These are phyloP conservation scores for Turnix velox DNA, from an alignment of 2,113 vertebrate species.

Conservation along the genomic window DNA sequence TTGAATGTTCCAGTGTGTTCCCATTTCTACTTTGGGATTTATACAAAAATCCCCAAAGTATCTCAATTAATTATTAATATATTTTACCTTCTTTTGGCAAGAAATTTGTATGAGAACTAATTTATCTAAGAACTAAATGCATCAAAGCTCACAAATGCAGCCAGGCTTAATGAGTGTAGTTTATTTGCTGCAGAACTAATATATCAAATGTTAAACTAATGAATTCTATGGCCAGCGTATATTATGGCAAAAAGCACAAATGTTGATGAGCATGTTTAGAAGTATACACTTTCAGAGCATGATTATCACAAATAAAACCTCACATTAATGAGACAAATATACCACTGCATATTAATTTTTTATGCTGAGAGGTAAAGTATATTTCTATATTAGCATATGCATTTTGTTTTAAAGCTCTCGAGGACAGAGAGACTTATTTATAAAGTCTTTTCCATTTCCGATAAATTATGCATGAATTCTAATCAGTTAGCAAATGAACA, in stretches of 20 bases:
- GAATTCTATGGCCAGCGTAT: not conserved
- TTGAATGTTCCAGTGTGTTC: not conserved
- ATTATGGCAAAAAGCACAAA: not conserved
- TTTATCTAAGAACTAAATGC: not conserved
- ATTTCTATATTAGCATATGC: constrained; percentile 67
- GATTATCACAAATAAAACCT: constrained; percentile 52
- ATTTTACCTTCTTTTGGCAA: not conserved
- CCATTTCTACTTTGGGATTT: not conserved
- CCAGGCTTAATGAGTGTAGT: not conserved
- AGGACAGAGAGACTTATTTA: constrained; percentile 73
- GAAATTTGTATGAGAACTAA: not conserved
- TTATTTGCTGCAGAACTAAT: constrained; percentile 7
- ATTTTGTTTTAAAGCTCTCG: constrained; percentile 70
- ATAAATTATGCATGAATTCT: constrained; percentile 83
- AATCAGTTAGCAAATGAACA: constrained; percentile 79
- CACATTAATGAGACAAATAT: constrained; percentile 64
- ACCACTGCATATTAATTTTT: constrained; percentile 56
- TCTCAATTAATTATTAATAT: not conserved
- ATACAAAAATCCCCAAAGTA: not conserved
- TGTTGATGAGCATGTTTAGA: not conserved
- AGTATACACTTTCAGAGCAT: constrained; percentile 24
- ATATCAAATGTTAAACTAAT: constrained; percentile 16
- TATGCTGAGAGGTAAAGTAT: constrained; percentile 58
- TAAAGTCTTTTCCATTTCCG: constrained; percentile 72
- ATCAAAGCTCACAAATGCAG: not conserved